Base-by-base conservation (phyloP, 2,797 vertebrate species). In the Morus bassanus region DNA sequence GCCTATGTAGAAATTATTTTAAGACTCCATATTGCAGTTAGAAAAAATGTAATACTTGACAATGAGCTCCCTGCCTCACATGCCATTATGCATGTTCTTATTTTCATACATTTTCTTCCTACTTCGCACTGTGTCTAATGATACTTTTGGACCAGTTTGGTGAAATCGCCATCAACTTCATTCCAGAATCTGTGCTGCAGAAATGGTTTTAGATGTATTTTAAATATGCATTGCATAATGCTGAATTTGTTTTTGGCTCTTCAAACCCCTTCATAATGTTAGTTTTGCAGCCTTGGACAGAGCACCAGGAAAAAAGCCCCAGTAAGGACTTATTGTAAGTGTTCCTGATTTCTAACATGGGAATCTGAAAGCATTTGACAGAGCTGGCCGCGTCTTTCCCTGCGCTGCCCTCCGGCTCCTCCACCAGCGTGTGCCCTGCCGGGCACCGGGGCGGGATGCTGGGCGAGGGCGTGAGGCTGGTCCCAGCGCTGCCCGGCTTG, bases 1-100 rank as follows among this genome's bases (percentile, higher is more conserved):
- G 68, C 87, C n/a, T 50, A 31, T 30, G 24, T 84, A 63, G 94
- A 75, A 95, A 88, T 92, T 72, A 81, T 93, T 97, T 96, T 91
- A 95, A 77, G 85, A 74, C 50, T 88, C 45, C 0, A 0, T 95
- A 59, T 14, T 87, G 72, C 51, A 92, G 64, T 39, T 70, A 67
- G 64, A 83, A 83, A 91, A 91, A 83, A 59, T 16, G 30, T 67
- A 75, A 65, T 11, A 6, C 16, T 28, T 45, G 75, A 46, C 77
- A 69, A 18, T 31, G 31, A 67, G 21, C 46, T 68, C 70, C 67
- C 85, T 89, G 84, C 67, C 83, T 81, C 57, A 7, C 9, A 2
- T 64, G 69, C 79, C 89, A 41, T 83, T 25, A 2, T 57, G 86
- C 69, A 46, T 61, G 41, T 92, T 84, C 50, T 46, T 35, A 31